Percentiles rank a stretch among this genome's conserved stretches.
phyloP scores from a whole-genome alignment of 2,113 vertebrate genomes.

The Psettodes erumei region DNA sequence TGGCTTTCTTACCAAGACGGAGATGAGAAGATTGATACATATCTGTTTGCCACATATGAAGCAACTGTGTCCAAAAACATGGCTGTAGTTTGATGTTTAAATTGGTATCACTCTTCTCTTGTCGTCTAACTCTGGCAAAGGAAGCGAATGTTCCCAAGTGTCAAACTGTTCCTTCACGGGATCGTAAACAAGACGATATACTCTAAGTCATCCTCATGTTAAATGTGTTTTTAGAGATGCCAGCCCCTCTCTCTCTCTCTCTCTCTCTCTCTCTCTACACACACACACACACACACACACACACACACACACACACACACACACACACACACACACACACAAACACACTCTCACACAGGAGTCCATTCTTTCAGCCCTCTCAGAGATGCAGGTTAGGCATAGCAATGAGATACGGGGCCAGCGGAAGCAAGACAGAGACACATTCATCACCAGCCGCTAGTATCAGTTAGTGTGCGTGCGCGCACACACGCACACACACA shows the following conservation, averaged over 20 bases:
- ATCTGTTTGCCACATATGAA: neutral
- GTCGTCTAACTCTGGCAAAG: neutral
- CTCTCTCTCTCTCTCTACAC: too few relatives aligned
- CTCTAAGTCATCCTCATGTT: neutral
- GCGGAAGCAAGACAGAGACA: constrained; percentile 54
- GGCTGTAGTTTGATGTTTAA: neutral
- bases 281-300: constrained; percentile 9
- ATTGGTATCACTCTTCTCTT: neutral
- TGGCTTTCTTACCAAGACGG: neutral
- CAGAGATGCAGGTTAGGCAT: constrained; percentile 62
- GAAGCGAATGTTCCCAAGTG: neutral
- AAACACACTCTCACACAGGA: constrained; percentile 28
- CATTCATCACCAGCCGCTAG: constrained; percentile 63
- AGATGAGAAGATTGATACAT: neutral
- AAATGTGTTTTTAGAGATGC: constrained; percentile 3
- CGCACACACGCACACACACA: constrained; percentile 18
- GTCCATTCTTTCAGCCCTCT: constrained; percentile 53
- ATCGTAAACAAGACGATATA: neutral
- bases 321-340: constrained; percentile 8
- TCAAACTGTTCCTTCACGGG: neutral
- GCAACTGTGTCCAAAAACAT: too few relatives aligned
- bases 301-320: constrained; percentile 1
- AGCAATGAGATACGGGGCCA: constrained; percentile 70
- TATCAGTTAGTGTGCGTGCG: constrained; percentile 35
- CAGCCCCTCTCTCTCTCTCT: neutral